Evolutionary conservation across 1,140 invertebrate genomes (phyloP), one percentile per base, ranked within the genome.

Genomic region (Zaprionus gabonicus): DNA sequence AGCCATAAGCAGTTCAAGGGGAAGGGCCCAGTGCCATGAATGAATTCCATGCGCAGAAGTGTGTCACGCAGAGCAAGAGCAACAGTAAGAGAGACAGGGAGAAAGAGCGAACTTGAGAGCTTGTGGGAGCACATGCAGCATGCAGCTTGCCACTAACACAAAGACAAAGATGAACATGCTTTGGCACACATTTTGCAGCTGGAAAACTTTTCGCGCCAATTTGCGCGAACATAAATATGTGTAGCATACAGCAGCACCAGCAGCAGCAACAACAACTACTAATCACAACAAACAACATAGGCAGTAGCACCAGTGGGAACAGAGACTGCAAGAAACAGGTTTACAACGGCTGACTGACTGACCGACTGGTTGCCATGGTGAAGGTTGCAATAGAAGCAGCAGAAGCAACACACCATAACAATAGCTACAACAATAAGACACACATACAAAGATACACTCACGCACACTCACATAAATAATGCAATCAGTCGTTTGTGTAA

Each of bases 121-220:
- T 77, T 78, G 10, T 51, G 20, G 20, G 20, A 51, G 46, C 46
- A 51, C 46, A 51, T 51, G 68, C 78, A 78, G 75, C 68, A 71
- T 79, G 71, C 71, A 76, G 63, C 58, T 44, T 41, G 9, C 27
- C 67, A 51, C 53, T 27, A 46, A 65, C 15, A 53, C 27, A 68
- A 34, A 75, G 15, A 49, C 17, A 71, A 27, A 62, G 12, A 53
- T 31, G 53, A 34, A 70, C 12, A 56, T 44, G 53, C 36, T 64
- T 75, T 81, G 84, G 70, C 84, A 90, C 72, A 88, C 82, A 90
- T 80, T 85, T 85, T 81, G 67, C 85, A 85, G 85, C 81, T 81
- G 72, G 57, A 84, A 90, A 81, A 62, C 44, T 90, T 88, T 88
- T 88, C 78, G 85, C 85, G 85, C 85, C 85, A 88, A 88, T 84